Evolutionary conservation across 1,140 invertebrate genomes (phyloP), one percentile per base, ranked within the genome.

Genomic region (Cyrtorhinus lividipennis): DNA sequence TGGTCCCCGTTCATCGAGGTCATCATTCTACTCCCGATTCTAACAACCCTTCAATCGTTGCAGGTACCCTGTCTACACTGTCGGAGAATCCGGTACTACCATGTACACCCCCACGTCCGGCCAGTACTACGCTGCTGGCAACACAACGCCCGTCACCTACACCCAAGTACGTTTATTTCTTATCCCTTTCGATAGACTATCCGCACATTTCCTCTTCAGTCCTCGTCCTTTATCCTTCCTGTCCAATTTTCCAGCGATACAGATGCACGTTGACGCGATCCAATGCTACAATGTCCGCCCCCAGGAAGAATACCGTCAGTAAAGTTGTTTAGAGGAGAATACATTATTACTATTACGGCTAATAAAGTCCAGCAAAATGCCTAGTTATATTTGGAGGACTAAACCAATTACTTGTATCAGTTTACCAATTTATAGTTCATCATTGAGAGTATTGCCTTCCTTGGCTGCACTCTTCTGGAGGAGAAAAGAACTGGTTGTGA

Each of bases 11-110:
- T n/a, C n/a, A n/a, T n/a, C n/a, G n/a, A n/a, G n/a, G n/a, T n/a
- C n/a, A n/a, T n/a, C n/a, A n/a, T n/a, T n/a, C n/a, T n/a, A n/a
- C n/a, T n/a, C n/a, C n/a, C n/a, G n/a, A n/a, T n/a, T n/a, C n/a
- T n/a, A n/a, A n/a, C n/a, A n/a, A n/a, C n/a, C n/a, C n/a, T n/a
- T n/a, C n/a, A n/a, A n/a, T n/a, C n/a, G n/a, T n/a, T n/a, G n/a
- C 26, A 66, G 62, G 65, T 91, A 90, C 77, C 86, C 87, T 64
- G 87, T 91, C 38, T 91, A 90, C 72, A 86, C 86, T 62, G 87
- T 90, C 64, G 85, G 84, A 5, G 84, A 85, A 72, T 79, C 82
- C 65, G 82, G 80, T 66, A 53, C 48, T 53, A 80, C 83, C 1
- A 81, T 87, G 76, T 88, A 87, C 70, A 80, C 83, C 26, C 79